phyloP scores from a whole-genome alignment of 2,888 invertebrate genomes.

The Strigamia crassipes region DNA sequence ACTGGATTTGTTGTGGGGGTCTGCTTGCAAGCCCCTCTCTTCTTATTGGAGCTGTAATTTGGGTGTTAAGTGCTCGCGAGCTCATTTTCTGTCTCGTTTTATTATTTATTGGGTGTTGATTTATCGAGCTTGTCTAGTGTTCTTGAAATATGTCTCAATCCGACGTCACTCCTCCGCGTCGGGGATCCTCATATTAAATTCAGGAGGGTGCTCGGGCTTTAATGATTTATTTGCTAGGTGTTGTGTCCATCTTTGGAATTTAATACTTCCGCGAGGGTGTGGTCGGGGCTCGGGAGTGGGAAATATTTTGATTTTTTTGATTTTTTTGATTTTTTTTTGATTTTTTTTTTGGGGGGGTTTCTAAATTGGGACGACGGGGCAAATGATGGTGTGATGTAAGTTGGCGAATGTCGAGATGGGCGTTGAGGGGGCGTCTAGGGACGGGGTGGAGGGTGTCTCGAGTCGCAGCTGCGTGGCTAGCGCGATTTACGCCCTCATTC shows the following conservation, averaged over 20 bases:
- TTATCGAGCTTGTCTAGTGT: conserved; percentile 14
- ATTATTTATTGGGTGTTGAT: conserved; percentile 30
- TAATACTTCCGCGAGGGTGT: background rate
- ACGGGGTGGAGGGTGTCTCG: background rate
- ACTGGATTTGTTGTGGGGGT: background rate
- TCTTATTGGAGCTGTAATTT: background rate
- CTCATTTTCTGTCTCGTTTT: conserved; percentile 18
- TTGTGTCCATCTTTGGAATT: conserved; percentile 1
- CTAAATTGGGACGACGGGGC: background rate
- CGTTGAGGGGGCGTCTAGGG: background rate
- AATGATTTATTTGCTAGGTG: background rate
- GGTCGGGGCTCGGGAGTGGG: background rate
- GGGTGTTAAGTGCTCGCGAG: background rate
- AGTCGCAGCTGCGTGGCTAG: conserved; percentile 6
- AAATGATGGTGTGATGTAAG: conserved; percentile 2
- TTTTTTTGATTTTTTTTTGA: no score
- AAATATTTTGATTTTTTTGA: no score
- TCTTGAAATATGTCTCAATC: conserved; percentile 30
- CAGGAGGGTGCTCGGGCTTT: background rate
- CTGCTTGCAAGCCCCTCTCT: background rate
- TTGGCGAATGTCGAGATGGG: background rate
- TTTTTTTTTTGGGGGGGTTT: background rate
- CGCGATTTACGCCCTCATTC: conserved; percentile 30
- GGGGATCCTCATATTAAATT: conserved; percentile 20
- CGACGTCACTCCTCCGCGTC: background rate